Conservation (phyloP, 2,888 invertebrate genomes). For the Oscheius sp. region DNA sequence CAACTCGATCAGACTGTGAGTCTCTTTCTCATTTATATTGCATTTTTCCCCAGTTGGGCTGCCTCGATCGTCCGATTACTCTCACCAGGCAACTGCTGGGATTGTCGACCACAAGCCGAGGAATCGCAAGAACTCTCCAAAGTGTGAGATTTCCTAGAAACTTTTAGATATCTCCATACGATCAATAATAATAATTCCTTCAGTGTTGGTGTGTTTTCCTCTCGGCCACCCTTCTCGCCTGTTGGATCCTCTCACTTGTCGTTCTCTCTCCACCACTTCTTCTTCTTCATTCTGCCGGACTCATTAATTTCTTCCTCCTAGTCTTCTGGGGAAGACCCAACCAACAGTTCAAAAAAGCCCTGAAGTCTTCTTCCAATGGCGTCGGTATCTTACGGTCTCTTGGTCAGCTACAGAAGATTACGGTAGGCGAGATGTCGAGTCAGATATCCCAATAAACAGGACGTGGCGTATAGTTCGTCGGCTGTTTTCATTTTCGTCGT, state of each 20-base stretch:
- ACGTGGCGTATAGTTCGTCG: conserved; percentile 1
- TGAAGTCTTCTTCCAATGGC: conserved; percentile 20
- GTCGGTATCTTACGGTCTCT: conserved; percentile 15
- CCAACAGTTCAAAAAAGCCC: conserved; percentile 3
- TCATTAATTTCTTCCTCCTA: background rate
- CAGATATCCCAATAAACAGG: background rate
- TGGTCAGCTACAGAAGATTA: conserved; percentile 1
- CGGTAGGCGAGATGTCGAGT: background rate
- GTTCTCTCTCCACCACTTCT: background rate
- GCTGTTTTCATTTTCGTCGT: conserved; percentile 1
- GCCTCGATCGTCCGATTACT: background rate
- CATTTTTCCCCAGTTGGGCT: background rate
- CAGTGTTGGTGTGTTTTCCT: background rate
- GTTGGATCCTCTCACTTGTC: background rate
- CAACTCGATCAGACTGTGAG: conserved; percentile 6
- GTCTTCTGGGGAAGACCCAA: conserved; percentile 16
- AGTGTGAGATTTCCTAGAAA: background rate
- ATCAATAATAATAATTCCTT: background rate
- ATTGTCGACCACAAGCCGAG: background rate
- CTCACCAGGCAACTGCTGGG: background rate
- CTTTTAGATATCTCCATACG: background rate
- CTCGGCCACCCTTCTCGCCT: background rate
- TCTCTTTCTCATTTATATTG: background rate
- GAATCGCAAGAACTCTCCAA: background rate
- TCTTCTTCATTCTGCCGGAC: background rate